These are phyloP conservation scores for Drosophila cardini DNA, from an alignment of 1,140 invertebrate species.

Conservation along the genomic window DNA sequence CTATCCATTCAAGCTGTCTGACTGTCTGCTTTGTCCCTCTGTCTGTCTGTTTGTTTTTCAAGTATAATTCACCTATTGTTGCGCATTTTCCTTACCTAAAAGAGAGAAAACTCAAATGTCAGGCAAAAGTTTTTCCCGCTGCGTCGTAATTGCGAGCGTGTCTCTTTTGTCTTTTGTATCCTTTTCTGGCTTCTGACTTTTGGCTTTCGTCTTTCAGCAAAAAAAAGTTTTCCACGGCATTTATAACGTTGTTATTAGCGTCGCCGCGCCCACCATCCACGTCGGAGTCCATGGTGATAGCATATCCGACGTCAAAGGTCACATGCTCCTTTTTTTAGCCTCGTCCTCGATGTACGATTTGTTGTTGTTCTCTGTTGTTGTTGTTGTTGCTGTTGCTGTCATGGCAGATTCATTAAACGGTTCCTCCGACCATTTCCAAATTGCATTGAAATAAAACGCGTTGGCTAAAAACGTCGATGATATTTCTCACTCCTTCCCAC, in stretches of 20 bases:
- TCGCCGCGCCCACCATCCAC: constrained; percentile 37
- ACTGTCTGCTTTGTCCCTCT: constrained; percentile 1
- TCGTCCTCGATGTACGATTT: constrained; percentile 1
- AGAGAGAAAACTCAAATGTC: constrained; percentile 65
- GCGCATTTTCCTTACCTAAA: constrained; percentile 64
- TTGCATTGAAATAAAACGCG: constrained; percentile 51
- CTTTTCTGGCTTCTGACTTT: constrained; percentile 12
- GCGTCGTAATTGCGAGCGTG: constrained; percentile 57
- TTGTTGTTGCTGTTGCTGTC: constrained; percentile 45
- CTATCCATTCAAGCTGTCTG: constrained; percentile 2
- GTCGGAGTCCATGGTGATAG: neutral
- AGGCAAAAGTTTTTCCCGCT: constrained; percentile 66
- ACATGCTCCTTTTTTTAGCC: constrained; percentile 18
- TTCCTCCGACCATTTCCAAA: constrained; percentile 19
- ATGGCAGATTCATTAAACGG: constrained; percentile 36
- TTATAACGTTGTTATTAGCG: constrained; percentile 52
- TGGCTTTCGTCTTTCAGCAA: constrained; percentile 36
- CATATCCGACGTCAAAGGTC: constrained; percentile 41
- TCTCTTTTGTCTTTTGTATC: constrained; percentile 41
- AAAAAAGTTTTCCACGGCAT: constrained; percentile 61
- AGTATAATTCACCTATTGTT: constrained; percentile 64
- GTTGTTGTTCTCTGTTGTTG: constrained; percentile 1
- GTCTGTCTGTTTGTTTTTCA: constrained; percentile 36
- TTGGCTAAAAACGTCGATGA: constrained; percentile 42
- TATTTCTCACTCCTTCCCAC: neutral